Evolutionary conservation across 2,888 invertebrate species (phyloP).

Genomic region (Lithophane leautieri): DNA sequence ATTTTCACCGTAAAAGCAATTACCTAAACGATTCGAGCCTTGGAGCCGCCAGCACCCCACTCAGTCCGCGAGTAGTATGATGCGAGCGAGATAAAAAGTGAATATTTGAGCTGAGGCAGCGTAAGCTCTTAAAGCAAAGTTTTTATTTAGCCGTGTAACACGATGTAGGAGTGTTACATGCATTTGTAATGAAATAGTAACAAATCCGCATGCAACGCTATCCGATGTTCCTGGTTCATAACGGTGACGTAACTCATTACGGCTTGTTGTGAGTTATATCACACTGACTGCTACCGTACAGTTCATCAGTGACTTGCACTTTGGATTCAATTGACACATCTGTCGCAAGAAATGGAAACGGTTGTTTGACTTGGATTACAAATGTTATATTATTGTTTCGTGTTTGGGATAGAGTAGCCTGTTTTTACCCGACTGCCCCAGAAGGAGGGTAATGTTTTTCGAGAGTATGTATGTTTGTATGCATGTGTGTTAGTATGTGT

Average conservation of each 20-base stretch:
- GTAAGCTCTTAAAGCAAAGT: too few relatives aligned
- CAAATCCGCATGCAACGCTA: conserved; percentile 55
- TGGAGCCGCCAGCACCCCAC: too few relatives aligned
- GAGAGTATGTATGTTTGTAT: too few relatives aligned
- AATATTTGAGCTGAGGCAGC: too few relatives aligned
- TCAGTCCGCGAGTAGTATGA: too few relatives aligned
- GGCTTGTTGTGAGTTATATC: conserved; percentile 62
- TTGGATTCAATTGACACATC: conserved; percentile 30
- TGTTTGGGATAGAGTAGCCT: background rate
- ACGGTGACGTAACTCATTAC: conserved; percentile 64
- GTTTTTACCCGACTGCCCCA: too few relatives aligned
- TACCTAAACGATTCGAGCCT: too few relatives aligned
- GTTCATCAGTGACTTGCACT: conserved; percentile 43
- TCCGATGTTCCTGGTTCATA: conserved; percentile 65
- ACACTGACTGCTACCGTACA: conserved; percentile 28
- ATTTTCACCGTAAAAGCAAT: too few relatives aligned
- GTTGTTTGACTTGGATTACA: background rate
- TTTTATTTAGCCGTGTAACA: conserved; percentile 15
- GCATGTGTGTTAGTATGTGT: too few relatives aligned
- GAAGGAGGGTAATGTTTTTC: too few relatives aligned
- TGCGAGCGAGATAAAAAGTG: too few relatives aligned
- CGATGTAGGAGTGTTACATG: conserved; percentile 29
- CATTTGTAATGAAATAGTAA: conserved; percentile 36
- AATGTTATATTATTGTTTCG: background rate
- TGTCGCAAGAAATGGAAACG: conserved; percentile 1